Base-by-base conservation (phyloP, 2,113 vertebrate species). In the Eolophus roseicapilla region DNA sequence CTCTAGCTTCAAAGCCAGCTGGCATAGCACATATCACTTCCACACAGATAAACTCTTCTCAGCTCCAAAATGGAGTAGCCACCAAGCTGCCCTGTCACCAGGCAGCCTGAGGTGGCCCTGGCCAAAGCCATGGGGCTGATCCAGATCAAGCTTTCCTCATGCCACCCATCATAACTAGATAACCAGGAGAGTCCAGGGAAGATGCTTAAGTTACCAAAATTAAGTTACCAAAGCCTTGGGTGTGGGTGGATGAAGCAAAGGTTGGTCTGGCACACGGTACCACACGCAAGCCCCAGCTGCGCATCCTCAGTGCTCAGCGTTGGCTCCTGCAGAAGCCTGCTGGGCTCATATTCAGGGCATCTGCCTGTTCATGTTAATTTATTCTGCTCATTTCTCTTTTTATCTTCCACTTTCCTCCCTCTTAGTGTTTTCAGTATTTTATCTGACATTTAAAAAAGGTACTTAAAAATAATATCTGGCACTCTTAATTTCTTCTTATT, bases 1-100 rank as follows among this genome's bases (percentile, higher is more conserved):
- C n/a, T 78, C n/a, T 37, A 16, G 5, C 25, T 37, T 24, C 8
- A 21, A 77, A 84, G 46, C 11, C 44, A 41, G 23, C 6, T 78
- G 28, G 27, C 79, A 53, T 3, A 5, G 29, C 25, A 17, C 31
- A 49, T 33, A 7, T 70, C 53, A 27, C 16, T 75, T 52, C 35
- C 44, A 20, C 1, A 0, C 24, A 55, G 7, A 60, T 35, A 69
- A 88, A 17, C 9, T 9, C 39, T 67, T 43, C 64, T 57, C 20
- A 90, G 20, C 17, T 28, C 9, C 60, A 81, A n/a, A 81, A 33
- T 17, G 19, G 19, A 43, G 21, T 6, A 10, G 6, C 19, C 21
- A 20, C 20, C 1, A 2, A 46, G 9, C 3, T 1, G 0, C 14
- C 62, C n/a, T 70, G 15, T 15, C 13, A 24, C 29, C 46, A 44